A percentile compares a stretch with the other conserved stretches of the same genome.
Evolutionary conservation across 2,888 invertebrate genomes (phyloP).

Genomic region (Pecten maximus): DNA sequence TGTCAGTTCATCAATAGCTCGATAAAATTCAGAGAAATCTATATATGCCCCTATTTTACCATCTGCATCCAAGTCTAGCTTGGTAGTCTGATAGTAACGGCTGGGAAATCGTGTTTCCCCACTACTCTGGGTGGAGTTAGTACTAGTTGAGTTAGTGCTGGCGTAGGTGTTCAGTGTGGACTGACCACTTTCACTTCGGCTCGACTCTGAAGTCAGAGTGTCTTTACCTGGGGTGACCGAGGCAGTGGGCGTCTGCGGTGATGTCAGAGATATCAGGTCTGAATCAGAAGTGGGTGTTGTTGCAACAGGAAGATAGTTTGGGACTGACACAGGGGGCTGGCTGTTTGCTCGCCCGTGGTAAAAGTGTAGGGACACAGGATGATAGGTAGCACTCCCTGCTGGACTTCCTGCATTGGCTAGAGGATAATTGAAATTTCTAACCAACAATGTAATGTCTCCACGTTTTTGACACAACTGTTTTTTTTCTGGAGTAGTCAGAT

Average conservation of each 20-base stretch:
- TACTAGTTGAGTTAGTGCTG: slow-evolving; percentile 71
- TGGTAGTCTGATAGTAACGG: slow-evolving; percentile 63
- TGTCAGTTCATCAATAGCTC: slow-evolving; percentile 75
- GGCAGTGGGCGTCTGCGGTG: slow-evolving; percentile 47
- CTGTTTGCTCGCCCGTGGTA: slow-evolving; percentile 56
- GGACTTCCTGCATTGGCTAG: slow-evolving; percentile 86
- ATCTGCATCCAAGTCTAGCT: slow-evolving; percentile 86
- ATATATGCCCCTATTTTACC: slow-evolving; percentile 91
- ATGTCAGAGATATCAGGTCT: slow-evolving; percentile 39
- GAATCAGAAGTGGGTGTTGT: slow-evolving; percentile 50
- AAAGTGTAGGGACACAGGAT: slow-evolving; percentile 66
- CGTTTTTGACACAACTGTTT: slow-evolving; percentile 84
- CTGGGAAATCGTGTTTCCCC: slow-evolving; percentile 73
- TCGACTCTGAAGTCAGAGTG: slow-evolving; percentile 57
- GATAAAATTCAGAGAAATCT: slow-evolving; percentile 89
- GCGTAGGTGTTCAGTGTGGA: slow-evolving; percentile 45
- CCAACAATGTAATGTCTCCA: slow-evolving; percentile 92
- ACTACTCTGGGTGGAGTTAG: slow-evolving; percentile 78
- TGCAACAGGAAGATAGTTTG: slow-evolving; percentile 50
- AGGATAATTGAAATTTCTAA: slow-evolving; percentile 93
- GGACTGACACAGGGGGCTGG: slow-evolving; percentile 61
- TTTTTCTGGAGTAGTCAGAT: slow-evolving; percentile 84
- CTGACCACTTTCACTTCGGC: slow-evolving; percentile 38
- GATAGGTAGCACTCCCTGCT: slow-evolving; percentile 65
- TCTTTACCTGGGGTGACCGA: slow-evolving; percentile 57